These are phyloP conservation scores for Scyliorhinus canicula DNA, from an alignment of 2,797 vertebrate species.

Conservation along the genomic window DNA sequence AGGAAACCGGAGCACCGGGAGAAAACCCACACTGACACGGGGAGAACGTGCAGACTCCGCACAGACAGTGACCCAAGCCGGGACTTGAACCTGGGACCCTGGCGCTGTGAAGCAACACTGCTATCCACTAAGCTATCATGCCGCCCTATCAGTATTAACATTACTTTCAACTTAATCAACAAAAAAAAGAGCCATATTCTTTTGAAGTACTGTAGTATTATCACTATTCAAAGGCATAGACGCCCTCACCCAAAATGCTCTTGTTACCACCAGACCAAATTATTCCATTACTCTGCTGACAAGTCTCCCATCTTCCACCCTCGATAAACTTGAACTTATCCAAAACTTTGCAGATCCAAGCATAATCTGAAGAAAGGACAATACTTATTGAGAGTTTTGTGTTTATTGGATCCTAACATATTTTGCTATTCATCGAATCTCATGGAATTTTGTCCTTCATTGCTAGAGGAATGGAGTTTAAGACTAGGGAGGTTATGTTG, in stretches of 20 bases:
- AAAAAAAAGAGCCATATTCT: not conserved
- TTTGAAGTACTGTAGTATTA: not conserved
- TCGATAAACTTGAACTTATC: not conserved
- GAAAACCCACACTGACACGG: no score
- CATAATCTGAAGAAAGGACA: not conserved
- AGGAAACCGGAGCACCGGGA: no score
- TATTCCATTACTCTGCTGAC: not conserved
- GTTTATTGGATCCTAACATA: not conserved
- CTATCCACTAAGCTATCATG: no score
- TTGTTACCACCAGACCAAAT: not conserved
- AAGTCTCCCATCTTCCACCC: not conserved
- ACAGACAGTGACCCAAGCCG: no score
- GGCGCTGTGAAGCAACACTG: no score
- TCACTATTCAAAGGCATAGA: not conserved
- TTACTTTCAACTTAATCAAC: not conserved
- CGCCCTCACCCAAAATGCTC: not conserved
- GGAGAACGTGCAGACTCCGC: no score
- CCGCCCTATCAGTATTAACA: not conserved
- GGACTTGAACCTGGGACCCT: no score
- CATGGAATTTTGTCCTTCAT: no score
- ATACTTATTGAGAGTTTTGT: not conserved
- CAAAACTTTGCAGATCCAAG: not conserved
- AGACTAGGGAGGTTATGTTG: no score
- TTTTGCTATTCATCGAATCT: not conserved
- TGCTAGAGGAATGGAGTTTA: no score